Conservation (phyloP, 2,888 invertebrate genomes). For the Craniophora ligustri region DNA sequence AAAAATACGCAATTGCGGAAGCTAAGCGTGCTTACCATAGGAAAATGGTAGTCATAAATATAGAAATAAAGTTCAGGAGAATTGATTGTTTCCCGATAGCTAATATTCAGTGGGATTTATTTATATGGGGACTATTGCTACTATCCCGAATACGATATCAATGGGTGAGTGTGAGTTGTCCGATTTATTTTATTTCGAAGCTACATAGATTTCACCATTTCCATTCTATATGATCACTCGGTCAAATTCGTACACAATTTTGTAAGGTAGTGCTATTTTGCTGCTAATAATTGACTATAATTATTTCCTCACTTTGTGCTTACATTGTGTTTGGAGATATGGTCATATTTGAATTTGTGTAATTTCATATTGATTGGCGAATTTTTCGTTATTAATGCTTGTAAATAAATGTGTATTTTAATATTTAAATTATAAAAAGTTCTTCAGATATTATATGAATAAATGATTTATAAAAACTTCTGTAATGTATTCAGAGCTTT, state of each 20-base stretch:
- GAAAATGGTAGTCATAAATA: slow-evolving; percentile 36
- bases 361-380: no score
- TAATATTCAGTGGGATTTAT: slow-evolving; percentile 29
- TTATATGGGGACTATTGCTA: slow-evolving; percentile 18
- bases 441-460: no score
- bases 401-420: no score
- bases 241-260: background rate
- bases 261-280: background rate
- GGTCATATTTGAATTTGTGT: no score
- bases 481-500: slow-evolving; percentile 29
- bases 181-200: slow-evolving; percentile 3
- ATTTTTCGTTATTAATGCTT: no score
- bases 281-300: no score
- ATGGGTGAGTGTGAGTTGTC: slow-evolving; percentile 8
- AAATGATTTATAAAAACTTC: slow-evolving; percentile 20
- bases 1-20: slow-evolving; percentile 30
- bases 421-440: no score
- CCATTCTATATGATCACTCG: background rate
- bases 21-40: slow-evolving; percentile 18
- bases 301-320: no score
- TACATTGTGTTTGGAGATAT: no score
- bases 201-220: background rate
- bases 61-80: slow-evolving; percentile 34
- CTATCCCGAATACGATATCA: slow-evolving; percentile 20
- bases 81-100: slow-evolving; percentile 44